Evolutionary conservation across 2,888 invertebrate genomes (phyloP).

Genomic region (Megamerina dolium): DNA sequence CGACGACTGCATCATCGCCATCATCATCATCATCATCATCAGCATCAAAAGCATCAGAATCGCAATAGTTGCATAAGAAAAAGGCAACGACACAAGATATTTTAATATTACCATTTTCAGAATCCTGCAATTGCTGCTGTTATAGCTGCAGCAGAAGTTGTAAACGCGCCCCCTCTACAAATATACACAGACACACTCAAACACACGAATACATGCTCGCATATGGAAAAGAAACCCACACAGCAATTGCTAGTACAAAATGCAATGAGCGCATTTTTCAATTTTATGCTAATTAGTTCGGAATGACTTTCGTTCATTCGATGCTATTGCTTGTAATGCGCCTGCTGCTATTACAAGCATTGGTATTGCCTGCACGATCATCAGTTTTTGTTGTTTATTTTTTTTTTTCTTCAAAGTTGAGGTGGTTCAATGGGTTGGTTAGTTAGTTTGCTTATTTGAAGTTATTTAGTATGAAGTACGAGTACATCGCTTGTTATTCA

Average conservation of each 20-base stretch:
- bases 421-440: no score
- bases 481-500: no score
- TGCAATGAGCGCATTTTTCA: constrained; percentile 40
- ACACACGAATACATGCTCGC: no score
- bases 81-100: background rate
- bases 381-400: no score
- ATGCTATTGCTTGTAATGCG: no score
- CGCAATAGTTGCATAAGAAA: constrained; percentile 6
- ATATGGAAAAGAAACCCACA: constrained; percentile 22
- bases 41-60: background rate
- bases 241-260: constrained; percentile 18
- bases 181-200: no score
- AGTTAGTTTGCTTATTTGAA: no score
- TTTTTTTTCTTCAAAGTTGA: no score
- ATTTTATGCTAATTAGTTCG: constrained; percentile 47
- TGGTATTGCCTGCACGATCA: no score
- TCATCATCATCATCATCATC: constrained; percentile 12
- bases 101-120: constrained; percentile 21
- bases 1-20: constrained; percentile 13
- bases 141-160: background rate
- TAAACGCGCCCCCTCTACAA: constrained; percentile 17
- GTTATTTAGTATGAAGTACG: no score
- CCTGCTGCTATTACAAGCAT: no score
- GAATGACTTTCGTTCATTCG: constrained; percentile 27
- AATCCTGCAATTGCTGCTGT: background rate